These are phyloP conservation scores for Triplophysa rosa DNA, from an alignment of 2,113 vertebrate species.

Conservation along the genomic window DNA sequence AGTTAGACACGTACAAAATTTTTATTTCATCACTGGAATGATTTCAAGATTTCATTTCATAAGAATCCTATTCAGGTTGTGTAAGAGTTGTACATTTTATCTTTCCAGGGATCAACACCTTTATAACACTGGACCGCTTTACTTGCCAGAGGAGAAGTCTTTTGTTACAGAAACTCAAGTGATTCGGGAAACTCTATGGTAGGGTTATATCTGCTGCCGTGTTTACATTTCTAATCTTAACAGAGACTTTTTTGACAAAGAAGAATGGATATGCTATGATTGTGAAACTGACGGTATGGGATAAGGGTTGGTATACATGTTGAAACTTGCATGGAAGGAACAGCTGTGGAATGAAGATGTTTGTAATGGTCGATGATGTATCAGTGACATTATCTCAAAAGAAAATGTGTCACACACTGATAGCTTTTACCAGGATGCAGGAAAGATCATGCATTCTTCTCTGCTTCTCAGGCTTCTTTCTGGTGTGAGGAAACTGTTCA, in stretches of 20 bases:
- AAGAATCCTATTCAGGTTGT: too few relatives aligned
- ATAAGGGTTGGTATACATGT: neutral
- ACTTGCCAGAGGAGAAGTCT: constrained; percentile 87
- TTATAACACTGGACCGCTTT: constrained; percentile 88
- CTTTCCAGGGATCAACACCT: constrained; percentile 89
- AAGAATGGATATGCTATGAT: neutral
- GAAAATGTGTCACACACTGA: too few relatives aligned
- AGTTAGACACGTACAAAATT: neutral
- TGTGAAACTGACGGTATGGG: neutral
- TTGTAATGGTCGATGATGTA: neutral
- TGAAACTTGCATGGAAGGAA: constrained; percentile 4
- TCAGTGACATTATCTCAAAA: too few relatives aligned
- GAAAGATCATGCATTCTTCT: neutral
- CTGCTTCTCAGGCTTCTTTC: constrained; percentile 88
- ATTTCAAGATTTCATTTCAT: too few relatives aligned
- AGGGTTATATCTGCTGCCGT: constrained; percentile 59
- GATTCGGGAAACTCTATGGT: constrained; percentile 95
- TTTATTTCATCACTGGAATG: neutral
- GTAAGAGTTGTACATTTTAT: neutral
- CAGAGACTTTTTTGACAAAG: neutral
- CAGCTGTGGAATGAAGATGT: neutral
- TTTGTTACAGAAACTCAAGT: constrained; percentile 93
- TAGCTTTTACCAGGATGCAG: too few relatives aligned
- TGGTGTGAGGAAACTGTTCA: constrained; percentile 93
- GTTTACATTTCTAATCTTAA: neutral